Percentiles rank a stretch among this genome's conserved stretches.
phyloP scores from a whole-genome alignment of 2,888 invertebrate genomes.

The Plebejus argus region DNA sequence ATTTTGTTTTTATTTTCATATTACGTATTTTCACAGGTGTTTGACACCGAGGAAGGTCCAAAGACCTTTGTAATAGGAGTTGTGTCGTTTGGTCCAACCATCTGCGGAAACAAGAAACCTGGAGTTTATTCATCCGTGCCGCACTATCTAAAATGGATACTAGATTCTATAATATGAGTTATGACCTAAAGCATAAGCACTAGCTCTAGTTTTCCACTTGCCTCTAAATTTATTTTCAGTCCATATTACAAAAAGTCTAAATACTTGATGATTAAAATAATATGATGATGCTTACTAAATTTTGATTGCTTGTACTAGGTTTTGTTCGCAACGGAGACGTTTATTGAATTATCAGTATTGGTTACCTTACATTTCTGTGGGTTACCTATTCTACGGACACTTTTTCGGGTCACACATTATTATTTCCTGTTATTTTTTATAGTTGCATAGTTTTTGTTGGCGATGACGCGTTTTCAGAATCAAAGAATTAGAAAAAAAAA shows the following conservation, averaged over 20 bases:
- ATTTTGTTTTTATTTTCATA: neutral
- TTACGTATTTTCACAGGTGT: conserved; percentile 57
- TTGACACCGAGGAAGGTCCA: conserved; percentile 70
- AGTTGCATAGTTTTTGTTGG: neutral
- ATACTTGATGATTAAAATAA: neutral
- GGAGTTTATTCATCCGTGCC: conserved; percentile 79
- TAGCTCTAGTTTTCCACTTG: neutral
- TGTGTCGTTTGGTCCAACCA: conserved; percentile 82
- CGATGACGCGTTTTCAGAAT: neutral
- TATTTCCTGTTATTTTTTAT: neutral
- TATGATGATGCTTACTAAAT: neutral
- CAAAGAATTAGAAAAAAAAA: too few relatives aligned
- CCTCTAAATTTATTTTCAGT: neutral
- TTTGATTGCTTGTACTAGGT: neutral
- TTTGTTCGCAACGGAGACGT: too few relatives aligned
- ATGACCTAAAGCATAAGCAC: conserved; percentile 33
- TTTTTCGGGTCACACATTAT: neutral
- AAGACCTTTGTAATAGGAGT: conserved; percentile 80
- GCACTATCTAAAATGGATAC: conserved; percentile 79
- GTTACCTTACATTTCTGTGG: too few relatives aligned
- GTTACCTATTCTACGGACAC: neutral
- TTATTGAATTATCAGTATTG: too few relatives aligned
- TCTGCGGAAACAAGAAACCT: conserved; percentile 78
- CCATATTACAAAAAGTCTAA: neutral
- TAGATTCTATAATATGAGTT: conserved; percentile 56